Evolutionary conservation across 2,113 vertebrate species (phyloP).

Genomic region (Macrotus californicus): DNA sequence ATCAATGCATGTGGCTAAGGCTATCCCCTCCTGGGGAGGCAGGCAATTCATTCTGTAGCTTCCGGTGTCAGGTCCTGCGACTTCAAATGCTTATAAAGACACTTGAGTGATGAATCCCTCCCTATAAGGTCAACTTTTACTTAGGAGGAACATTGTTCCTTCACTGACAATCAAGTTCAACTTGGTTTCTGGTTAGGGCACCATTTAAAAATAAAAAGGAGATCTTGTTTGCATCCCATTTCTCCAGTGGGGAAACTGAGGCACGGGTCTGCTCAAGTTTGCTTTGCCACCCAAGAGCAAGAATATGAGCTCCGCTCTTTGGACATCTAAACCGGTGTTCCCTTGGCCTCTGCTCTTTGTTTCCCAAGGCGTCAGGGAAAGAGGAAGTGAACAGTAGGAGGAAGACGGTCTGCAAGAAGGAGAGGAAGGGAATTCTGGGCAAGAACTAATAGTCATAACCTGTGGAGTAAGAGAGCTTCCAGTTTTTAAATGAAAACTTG

Average conservation of each 20-base stretch:
- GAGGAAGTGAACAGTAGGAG: not conserved
- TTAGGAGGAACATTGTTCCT: not conserved
- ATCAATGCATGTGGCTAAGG: not conserved
- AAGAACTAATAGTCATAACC: not conserved
- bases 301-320: not conserved
- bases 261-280: not conserved
- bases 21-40: not conserved
- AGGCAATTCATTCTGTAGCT: not conserved
- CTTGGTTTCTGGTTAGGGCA: not conserved
- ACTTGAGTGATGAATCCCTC: not conserved
- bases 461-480: not conserved
- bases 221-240: not conserved
- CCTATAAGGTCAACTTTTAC: not conserved
- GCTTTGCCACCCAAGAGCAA: not conserved
- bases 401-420: not conserved
- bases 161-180: not conserved
- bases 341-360: not conserved
- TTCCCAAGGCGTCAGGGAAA: not conserved
- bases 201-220: not conserved
- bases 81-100: not conserved
- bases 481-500: conserved; percentile 21
- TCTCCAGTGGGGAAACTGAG: not conserved
- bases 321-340: not conserved
- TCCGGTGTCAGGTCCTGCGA: not conserved
- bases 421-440: not conserved